Percentiles rank a stretch among this genome's conserved stretches.
These are phyloP conservation scores for Umimayanthus chanpuru DNA, from an alignment of 92 coral and sea anemone genomes.

Conservation along the genomic window DNA sequence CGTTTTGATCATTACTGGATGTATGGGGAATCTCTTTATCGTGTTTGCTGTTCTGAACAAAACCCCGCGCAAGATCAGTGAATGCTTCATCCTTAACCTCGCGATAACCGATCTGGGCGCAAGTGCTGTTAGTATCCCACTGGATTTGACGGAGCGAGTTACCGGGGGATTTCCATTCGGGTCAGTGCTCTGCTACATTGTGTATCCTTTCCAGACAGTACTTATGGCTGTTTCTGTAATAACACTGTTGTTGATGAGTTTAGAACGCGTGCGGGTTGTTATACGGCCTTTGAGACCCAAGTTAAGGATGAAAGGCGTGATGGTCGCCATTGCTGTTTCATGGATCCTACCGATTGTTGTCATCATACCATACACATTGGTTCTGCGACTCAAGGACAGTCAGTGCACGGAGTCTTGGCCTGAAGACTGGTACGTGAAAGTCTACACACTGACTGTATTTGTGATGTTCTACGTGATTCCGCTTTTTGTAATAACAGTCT, in stretches of 20 bases:
- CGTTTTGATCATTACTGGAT: constrained; percentile 66
- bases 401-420: constrained; percentile 92
- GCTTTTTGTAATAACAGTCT: constrained; percentile 71
- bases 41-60: constrained; percentile 60
- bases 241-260: constrained; percentile 86
- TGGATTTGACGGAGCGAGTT: constrained; percentile 71
- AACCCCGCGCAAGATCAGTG: constrained; percentile 77
- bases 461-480: constrained; percentile 83
- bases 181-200: constrained; percentile 76
- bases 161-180: constrained; percentile 84
- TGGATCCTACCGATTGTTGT: constrained; percentile 81
- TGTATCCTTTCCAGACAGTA: constrained; percentile 89
- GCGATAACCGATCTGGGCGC: constrained; percentile 85
- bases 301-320: constrained; percentile 54
- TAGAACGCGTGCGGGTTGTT: constrained; percentile 86
- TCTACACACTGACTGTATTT: constrained; percentile 80
- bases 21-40: constrained; percentile 73
- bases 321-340: constrained; percentile 58
- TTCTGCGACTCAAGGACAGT: constrained; percentile 59
- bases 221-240: constrained; percentile 90
- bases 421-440: constrained; percentile 65
- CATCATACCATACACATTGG: constrained; percentile 80
- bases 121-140: constrained; percentile 81
- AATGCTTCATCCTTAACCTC: constrained; percentile 85
- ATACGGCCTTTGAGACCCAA: constrained; percentile 78